These are phyloP conservation scores for Dallia pectoralis DNA, from an alignment of 2,797 vertebrate species.

Conservation along the genomic window DNA sequence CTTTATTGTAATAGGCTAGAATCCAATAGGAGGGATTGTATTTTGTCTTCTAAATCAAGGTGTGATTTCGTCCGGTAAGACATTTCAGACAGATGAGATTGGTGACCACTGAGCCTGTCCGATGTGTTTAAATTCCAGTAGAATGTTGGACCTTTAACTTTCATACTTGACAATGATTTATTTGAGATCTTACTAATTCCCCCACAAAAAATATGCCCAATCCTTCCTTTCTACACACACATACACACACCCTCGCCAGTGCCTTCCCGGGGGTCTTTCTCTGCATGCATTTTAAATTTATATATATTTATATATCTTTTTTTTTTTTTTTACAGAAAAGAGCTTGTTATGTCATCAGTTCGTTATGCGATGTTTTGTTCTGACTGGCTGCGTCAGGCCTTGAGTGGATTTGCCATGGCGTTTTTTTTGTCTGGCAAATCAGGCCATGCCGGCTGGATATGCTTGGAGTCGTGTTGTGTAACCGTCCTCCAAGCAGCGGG, in stretches of 20 bases:
- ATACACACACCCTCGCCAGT: neutral
- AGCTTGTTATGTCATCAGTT: slow-evolving; percentile 32
- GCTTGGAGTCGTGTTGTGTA: slow-evolving; percentile 29
- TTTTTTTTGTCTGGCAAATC: slow-evolving; percentile 9
- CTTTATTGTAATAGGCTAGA: no score
- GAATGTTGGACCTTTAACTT: no score
- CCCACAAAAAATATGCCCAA: slow-evolving; percentile 37
- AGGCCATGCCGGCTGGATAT: slow-evolving; percentile 13
- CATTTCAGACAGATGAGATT: no score
- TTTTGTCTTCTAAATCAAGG: no score
- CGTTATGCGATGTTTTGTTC: slow-evolving; percentile 22
- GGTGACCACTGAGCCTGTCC: no score
- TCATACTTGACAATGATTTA: slow-evolving; percentile 14
- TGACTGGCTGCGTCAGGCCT: slow-evolving; percentile 19
- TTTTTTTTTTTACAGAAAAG: neutral
- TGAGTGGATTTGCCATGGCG: slow-evolving; percentile 18
- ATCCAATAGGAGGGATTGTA: no score
- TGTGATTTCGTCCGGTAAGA: no score
- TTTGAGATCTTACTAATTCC: slow-evolving; percentile 48
- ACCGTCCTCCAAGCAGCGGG: slow-evolving; percentile 30
- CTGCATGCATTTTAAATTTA: no score
- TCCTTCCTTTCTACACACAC: slow-evolving; percentile 22
- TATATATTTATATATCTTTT: neutral
- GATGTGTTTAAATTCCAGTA: no score
- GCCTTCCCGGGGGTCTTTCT: neutral